These are phyloP conservation scores for Toxonevra muliebris DNA, from an alignment of 2,888 invertebrate genomes.

Conservation along the genomic window DNA sequence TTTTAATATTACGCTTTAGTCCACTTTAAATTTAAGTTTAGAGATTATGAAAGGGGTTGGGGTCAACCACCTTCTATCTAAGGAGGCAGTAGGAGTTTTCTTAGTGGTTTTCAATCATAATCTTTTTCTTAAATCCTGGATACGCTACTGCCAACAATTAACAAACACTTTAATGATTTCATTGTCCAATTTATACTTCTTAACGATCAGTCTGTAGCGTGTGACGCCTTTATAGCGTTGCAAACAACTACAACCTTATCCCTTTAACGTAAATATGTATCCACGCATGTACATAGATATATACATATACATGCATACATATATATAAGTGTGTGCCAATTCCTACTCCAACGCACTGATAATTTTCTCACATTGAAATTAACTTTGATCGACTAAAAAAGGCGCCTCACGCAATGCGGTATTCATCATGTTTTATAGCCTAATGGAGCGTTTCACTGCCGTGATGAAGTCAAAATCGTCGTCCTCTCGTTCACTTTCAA, in stretches of 20 bases:
- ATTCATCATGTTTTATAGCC: constrained; percentile 54
- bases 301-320: too few species aligned
- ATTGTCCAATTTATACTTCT: constrained; percentile 60
- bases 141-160: constrained; percentile 35
- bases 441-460: constrained; percentile 39
- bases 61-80: too few species aligned
- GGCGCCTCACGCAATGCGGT: constrained; percentile 59
- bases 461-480: constrained; percentile 2
- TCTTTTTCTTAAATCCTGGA: too few species aligned
- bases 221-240: constrained; percentile 3
- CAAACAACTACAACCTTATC: not conserved
- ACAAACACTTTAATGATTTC: constrained; percentile 57
- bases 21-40: too few species aligned
- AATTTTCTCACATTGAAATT: constrained; percentile 58
- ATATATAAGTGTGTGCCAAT: constrained; percentile 40
- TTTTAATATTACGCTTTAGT: too few species aligned
- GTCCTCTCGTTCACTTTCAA: constrained; percentile 20
- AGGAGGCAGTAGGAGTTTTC: too few species aligned
- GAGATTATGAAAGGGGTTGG: too few species aligned
- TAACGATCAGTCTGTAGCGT: constrained; percentile 50
- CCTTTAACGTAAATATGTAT: too few species aligned
- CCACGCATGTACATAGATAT: too few species aligned
- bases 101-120: too few species aligned
- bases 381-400: constrained; percentile 51
- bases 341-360: constrained; percentile 59